Percentiles rank a stretch among this genome's conserved stretches.
Conservation (phyloP, 2,113 vertebrate genomes). For the Ochotona curzoniae region DNA sequence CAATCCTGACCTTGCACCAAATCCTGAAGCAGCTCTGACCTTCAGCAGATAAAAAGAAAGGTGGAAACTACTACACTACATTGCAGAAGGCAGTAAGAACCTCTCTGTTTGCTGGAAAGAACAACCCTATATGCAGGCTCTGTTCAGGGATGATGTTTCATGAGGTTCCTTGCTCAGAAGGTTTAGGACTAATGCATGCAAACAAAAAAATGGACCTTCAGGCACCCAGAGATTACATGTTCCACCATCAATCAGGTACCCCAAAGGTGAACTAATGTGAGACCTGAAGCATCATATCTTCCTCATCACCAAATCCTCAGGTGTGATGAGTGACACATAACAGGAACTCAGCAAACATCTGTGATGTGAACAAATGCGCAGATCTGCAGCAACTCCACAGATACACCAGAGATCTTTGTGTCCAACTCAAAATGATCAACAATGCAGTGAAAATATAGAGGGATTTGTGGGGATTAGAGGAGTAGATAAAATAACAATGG, state of each 20-base stretch:
- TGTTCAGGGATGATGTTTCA: not conserved
- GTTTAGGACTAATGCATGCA: not conserved
- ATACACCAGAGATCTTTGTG: not conserved
- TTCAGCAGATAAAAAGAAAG: not conserved
- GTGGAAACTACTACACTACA: not conserved
- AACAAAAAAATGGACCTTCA: not conserved
- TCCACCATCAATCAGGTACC: not conserved
- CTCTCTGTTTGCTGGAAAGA: not conserved
- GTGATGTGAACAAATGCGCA: not conserved
- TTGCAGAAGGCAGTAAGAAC: not conserved
- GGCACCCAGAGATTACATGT: not conserved
- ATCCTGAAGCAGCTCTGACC: not conserved
- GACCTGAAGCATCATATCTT: not conserved
- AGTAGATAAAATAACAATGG: not conserved
- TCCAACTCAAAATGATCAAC: not conserved
- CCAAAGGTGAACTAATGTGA: not conserved
- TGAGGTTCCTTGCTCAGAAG: not conserved
- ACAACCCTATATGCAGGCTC: not conserved
- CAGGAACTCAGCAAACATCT: not conserved
- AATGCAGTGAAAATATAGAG: constrained; percentile 33
- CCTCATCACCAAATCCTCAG: not conserved
- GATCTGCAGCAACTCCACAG: not conserved
- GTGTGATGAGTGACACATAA: not conserved
- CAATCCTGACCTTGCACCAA: not conserved
- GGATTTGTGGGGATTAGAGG: not conserved